Percentiles rank a stretch among this genome's conserved stretches.
Evolutionary conservation across 2,888 invertebrate species (phyloP).

Genomic region (Scrobipalpa costella): DNA sequence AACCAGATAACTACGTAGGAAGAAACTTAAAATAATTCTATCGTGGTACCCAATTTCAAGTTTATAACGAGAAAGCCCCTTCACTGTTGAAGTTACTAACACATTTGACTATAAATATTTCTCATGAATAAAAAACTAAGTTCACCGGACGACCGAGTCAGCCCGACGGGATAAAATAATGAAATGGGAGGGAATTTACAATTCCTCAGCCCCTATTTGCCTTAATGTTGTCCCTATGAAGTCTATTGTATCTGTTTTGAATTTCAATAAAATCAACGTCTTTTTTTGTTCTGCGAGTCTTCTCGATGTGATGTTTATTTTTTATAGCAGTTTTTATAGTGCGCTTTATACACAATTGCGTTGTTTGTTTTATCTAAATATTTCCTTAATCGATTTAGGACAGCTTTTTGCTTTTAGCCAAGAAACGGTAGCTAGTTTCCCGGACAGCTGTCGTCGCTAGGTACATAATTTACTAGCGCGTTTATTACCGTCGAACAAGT

Average conservation of each 20-base stretch:
- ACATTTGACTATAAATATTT: slow-evolving; percentile 51
- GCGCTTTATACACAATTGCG: slow-evolving; percentile 2
- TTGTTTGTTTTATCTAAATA: slow-evolving; percentile 12
- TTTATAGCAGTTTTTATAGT: background rate
- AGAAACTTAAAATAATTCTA: background rate
- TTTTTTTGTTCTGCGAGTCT: slow-evolving; percentile 4
- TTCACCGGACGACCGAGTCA: slow-evolving; percentile 48
- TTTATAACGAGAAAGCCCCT: slow-evolving; percentile 20
- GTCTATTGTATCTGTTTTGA: slow-evolving; percentile 41
- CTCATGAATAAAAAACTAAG: slow-evolving; percentile 64
- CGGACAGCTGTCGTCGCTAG: slow-evolving; percentile 7
- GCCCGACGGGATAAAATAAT: slow-evolving; percentile 53
- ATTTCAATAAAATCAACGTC: slow-evolving; percentile 20
- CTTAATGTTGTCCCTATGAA: slow-evolving; percentile 34
- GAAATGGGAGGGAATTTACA: slow-evolving; percentile 64
- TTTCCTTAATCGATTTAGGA: slow-evolving; percentile 13
- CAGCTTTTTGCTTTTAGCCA: slow-evolving; percentile 11
- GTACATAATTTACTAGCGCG: slow-evolving; percentile 17
- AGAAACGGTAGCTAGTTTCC: slow-evolving; percentile 14
- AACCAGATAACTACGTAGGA: background rate
- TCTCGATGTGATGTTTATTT: background rate
- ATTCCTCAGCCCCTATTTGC: slow-evolving; percentile 49
- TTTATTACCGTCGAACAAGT: slow-evolving; percentile 18
- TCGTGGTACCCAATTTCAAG: background rate
- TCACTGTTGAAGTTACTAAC: slow-evolving; percentile 28